Evolutionary conservation across 2,113 vertebrate species (phyloP), one percentile per base, ranked within the genome.

Genomic region (Myotis davidii): DNA sequence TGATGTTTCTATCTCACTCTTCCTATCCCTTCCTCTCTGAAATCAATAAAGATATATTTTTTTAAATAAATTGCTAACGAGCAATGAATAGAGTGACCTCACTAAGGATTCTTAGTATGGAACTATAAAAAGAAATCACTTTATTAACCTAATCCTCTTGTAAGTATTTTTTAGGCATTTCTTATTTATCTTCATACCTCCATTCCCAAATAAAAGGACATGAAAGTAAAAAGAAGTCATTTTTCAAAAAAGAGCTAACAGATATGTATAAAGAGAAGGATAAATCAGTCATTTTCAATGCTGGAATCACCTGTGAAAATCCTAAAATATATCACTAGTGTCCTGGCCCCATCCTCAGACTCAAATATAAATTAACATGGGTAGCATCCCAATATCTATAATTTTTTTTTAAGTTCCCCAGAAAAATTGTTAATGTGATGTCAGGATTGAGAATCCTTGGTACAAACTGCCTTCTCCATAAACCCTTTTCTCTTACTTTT

Each of bases 271-370:
- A 90, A 76, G 25, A 25, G 29, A 84, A 69, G 16, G 5, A 34
- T 27, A 84, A 94, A 89, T 32, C 34, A 78, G 39, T 59, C 65
- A 54, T 86, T 97, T 86, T 88, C 37, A 86, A 93, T 11, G 32
- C 8, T 74, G 25, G 32, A 91, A 82, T 61, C 83, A 50, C 56
- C 64, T 39, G 5, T 1, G 74, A 73, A 89, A 90, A 94, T 79
- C 17, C 84, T 86, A 89, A 89, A 93, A 21, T 9, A 39, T 21
- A 78, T 29, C 64, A 73, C 29, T 48, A 87, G 13, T 56, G 18
- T 3, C 34, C 67, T 92, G 9, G 9, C 25, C 29, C 17, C 39
- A 94, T 14, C n/a, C 23, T 37, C 27, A 83, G n/a, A 85, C 54
- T 88, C 52, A 52, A 84, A 78, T 21, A 95, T 56, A 96, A 93